A percentile compares a stretch with the other conserved stretches of the same genome.
Evolutionary conservation across 1,140 invertebrate genomes (phyloP).

Genomic region (Oryctes rhinoceros): DNA sequence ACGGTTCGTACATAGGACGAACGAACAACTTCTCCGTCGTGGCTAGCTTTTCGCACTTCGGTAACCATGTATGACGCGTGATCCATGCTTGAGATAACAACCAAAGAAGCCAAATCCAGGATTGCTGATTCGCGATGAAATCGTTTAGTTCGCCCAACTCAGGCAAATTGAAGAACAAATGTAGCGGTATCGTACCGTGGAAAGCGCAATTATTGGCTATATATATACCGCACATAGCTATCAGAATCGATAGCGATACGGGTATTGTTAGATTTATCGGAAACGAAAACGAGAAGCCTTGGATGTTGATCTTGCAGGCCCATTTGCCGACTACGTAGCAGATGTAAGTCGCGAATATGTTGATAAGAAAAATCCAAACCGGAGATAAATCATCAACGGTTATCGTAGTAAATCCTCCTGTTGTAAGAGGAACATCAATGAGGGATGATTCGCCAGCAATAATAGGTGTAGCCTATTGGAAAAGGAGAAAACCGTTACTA

Average conservation of each 20-base stretch:
- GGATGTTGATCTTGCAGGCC: conserved; percentile 84
- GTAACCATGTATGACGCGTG: conserved; percentile 82
- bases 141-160: conserved; percentile 65
- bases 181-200: conserved; percentile 68
- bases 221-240: conserved; percentile 69
- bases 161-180: conserved; percentile 74
- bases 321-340: conserved; percentile 82
- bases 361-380: conserved; percentile 69
- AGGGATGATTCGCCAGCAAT: conserved; percentile 43
- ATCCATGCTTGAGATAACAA: conserved; percentile 83
- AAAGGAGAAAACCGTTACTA: not conserved
- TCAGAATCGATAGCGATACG: conserved; percentile 70
- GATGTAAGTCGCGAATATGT: conserved; percentile 70
- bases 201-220: conserved; percentile 71
- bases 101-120: conserved; percentile 78
- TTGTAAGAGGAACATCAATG: conserved; percentile 55
- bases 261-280: conserved; percentile 79
- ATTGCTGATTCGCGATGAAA: conserved; percentile 68
- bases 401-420: conserved; percentile 54
- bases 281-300: conserved; percentile 81
- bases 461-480: conserved; percentile 41
- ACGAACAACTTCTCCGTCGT: conserved; percentile 84
- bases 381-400: conserved; percentile 55
- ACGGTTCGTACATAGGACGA: conserved; percentile 81
- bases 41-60: conserved; percentile 77